Conservation (phyloP, 1,140 invertebrate species). For the Diachasmimorpha longicaudata region DNA sequence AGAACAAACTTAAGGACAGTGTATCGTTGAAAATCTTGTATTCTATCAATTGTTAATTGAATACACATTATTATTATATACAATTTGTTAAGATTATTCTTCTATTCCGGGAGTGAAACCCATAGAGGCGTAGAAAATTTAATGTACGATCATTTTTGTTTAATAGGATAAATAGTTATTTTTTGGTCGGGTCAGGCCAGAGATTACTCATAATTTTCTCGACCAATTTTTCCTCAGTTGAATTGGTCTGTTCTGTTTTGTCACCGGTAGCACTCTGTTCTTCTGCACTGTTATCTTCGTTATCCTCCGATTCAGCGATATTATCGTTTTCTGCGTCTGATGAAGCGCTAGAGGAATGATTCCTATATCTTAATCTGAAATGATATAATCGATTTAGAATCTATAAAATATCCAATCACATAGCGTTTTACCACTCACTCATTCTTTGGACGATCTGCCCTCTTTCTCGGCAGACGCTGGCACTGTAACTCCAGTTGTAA, state of each 20-base stretch:
- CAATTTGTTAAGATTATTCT: not conserved
- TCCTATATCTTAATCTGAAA: not conserved
- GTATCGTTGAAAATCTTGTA: conserved; percentile 2
- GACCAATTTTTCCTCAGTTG: not conserved
- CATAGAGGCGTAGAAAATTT: not conserved
- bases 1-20: not conserved
- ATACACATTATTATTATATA: conserved; percentile 17
- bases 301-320: not conserved
- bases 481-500: conserved; percentile 68
- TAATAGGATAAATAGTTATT: not conserved
- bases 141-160: not conserved
- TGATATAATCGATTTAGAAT: not conserved
- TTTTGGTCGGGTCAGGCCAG: not conserved
- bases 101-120: not conserved
- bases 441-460: not conserved
- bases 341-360: not conserved
- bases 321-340: not conserved
- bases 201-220: not conserved
- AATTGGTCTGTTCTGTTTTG: not conserved
- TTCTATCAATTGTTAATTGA: conserved; percentile 19
- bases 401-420: no score
- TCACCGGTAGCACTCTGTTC: not conserved
- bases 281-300: not conserved
- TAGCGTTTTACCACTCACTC: not conserved
- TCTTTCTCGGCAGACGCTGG: conserved; percentile 25